Conservation (phyloP, 2,888 invertebrate species). For the Dicranocentrus wangi region DNA sequence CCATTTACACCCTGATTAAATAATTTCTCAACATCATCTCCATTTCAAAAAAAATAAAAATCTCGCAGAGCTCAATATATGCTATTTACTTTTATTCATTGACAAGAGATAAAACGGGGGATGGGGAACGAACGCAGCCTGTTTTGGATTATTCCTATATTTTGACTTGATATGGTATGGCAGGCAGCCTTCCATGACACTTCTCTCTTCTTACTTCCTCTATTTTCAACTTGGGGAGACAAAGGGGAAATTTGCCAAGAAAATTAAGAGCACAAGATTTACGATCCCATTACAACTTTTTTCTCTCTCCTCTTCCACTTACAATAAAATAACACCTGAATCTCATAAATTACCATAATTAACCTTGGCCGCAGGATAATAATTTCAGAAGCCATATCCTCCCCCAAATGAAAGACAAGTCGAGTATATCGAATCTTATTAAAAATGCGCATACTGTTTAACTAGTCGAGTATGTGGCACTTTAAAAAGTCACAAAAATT, state of each 20-base stretch:
- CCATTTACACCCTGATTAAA: no score
- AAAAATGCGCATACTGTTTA: no score
- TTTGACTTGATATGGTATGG: conserved; percentile 12
- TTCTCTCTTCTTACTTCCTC: not conserved
- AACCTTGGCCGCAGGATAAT: conserved; percentile 27
- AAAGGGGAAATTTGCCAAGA: conserved; percentile 34
- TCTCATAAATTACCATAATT: conserved; percentile 59
- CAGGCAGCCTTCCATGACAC: not conserved
- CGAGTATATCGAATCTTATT: no score
- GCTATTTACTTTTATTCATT: no score
- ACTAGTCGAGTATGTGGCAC: no score
- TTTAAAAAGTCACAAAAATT: no score
- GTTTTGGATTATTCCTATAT: not conserved
- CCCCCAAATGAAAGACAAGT: no score
- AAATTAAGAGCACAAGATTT: conserved; percentile 48
- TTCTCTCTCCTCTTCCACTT: conserved; percentile 26
- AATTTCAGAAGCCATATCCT: not conserved
- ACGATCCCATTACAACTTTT: conserved; percentile 37
- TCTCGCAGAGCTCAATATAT: no score
- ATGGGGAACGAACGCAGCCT: not conserved
- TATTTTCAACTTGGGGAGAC: not conserved
- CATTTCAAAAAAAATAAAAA: no score
- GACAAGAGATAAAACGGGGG: not conserved
- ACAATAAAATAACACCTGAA: conserved; percentile 47
- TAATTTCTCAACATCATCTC: no score